phyloP scores from a whole-genome alignment of 2,113 vertebrate species.

The Vidua chalybeata region DNA sequence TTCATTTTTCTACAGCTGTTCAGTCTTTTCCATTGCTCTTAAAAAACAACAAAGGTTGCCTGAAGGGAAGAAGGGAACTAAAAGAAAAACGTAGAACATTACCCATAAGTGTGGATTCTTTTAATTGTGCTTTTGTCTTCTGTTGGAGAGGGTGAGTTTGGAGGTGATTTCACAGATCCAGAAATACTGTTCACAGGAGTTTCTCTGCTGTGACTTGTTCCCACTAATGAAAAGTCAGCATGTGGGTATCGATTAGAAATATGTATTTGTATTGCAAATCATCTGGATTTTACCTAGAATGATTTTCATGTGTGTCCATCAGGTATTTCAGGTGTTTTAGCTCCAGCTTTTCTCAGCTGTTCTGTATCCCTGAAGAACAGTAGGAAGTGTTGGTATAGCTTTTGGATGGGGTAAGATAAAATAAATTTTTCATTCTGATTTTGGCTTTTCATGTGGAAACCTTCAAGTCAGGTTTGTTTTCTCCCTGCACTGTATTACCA shows the following conservation, averaged over 20 bases:
- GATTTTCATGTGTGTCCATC: neutral
- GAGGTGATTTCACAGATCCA: neutral
- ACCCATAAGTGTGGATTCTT: neutral
- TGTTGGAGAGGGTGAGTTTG: neutral
- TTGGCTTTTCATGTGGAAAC: neutral
- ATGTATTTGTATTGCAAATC: neutral
- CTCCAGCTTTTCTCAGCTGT: neutral
- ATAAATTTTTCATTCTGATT: neutral
- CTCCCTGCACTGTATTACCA: neutral
- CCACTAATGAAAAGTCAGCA: neutral
- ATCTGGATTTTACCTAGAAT: neutral
- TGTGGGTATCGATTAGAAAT: neutral
- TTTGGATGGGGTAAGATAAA: neutral
- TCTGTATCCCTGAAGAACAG: neutral
- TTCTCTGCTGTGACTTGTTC: neutral
- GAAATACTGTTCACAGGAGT: neutral
- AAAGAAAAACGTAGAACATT: neutral
- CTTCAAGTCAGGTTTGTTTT: neutral
- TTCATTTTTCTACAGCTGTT: neutral
- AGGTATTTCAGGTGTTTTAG: neutral
- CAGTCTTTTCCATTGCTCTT: neutral
- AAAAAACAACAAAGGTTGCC: neutral
- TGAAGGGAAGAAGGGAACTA: neutral
- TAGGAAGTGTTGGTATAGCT: neutral
- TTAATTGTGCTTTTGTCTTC: neutral